Evolutionary conservation across 2,888 invertebrate species (phyloP).

Genomic region (Cataglyphis albicans): DNA sequence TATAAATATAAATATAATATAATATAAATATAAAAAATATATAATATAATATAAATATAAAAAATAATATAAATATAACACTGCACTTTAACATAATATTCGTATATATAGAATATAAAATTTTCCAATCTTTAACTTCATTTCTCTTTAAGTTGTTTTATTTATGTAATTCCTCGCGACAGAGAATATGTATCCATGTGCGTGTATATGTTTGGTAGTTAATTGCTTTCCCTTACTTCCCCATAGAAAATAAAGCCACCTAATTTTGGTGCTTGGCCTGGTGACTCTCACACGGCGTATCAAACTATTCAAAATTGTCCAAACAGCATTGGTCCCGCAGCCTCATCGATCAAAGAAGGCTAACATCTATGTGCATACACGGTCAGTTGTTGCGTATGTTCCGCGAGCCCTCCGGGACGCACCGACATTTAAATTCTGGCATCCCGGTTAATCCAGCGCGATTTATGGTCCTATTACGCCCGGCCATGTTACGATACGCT

Average conservation of each 20-base stretch:
- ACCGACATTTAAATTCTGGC: conserved; percentile 73
- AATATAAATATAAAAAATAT: no score
- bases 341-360: conserved; percentile 64
- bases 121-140: neutral
- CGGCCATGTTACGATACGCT: conserved; percentile 59
- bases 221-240: neutral
- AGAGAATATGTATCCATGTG: neutral
- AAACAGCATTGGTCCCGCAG: conserved; percentile 23
- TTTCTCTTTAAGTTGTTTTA: neutral
- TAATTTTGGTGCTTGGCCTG: conserved; percentile 4
- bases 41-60: no score
- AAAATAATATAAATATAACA: no score
- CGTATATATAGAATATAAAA: neutral
- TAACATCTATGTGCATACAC: conserved; percentile 39
- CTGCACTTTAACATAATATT: neutral
- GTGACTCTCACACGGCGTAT: neutral
- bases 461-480: conserved; percentile 72
- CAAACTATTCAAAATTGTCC: conserved; percentile 32
- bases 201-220: neutral
- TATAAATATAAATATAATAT: no score
- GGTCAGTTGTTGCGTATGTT: conserved; percentile 42
- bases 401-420: conserved; percentile 46
- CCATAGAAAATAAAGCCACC: neutral
- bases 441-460: conserved; percentile 72
- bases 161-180: neutral